phyloP scores from a whole-genome alignment of 2,888 invertebrate species.

The Corbicula japonica region DNA sequence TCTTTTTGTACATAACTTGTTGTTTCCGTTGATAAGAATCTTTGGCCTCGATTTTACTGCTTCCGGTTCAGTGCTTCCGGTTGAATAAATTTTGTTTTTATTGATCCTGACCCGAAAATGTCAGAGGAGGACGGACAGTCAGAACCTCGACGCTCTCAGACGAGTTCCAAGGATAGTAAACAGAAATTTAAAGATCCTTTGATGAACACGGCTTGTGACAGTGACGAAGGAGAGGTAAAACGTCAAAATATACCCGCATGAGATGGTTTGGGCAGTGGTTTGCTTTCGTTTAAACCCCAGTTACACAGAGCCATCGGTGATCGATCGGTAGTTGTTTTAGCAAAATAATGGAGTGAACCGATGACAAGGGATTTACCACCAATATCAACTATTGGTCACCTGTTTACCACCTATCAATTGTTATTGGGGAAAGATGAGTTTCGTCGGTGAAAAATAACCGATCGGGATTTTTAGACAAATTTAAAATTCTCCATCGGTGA shows the following conservation, averaged over 20 bases:
- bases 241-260: background rate
- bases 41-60: background rate
- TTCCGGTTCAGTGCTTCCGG: conserved; percentile 36
- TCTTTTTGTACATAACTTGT: too few relatives aligned
- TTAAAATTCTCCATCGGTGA: too few relatives aligned
- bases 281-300: too few relatives aligned
- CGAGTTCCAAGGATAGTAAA: conserved; percentile 45
- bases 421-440: too few relatives aligned
- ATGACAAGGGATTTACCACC: too few relatives aligned
- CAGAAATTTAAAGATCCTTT: conserved; percentile 81
- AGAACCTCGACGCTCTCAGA: conserved; percentile 61
- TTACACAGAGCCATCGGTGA: too few relatives aligned
- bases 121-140: conserved; percentile 66
- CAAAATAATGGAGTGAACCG: too few relatives aligned
- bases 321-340: too few relatives aligned
- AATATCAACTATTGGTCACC: background rate
- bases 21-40: too few relatives aligned
- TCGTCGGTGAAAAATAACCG: too few relatives aligned
- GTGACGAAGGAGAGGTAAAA: conserved; percentile 78
- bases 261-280: background rate
- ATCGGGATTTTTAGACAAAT: too few relatives aligned
- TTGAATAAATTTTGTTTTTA: conserved; percentile 49
- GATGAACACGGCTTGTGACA: conserved; percentile 78
- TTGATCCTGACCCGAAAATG: conserved; percentile 23
- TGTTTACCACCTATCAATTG: background rate